Evolutionary conservation across 2,113 vertebrate genomes (phyloP).

Genomic region (Cyprinodon variegatus): DNA sequence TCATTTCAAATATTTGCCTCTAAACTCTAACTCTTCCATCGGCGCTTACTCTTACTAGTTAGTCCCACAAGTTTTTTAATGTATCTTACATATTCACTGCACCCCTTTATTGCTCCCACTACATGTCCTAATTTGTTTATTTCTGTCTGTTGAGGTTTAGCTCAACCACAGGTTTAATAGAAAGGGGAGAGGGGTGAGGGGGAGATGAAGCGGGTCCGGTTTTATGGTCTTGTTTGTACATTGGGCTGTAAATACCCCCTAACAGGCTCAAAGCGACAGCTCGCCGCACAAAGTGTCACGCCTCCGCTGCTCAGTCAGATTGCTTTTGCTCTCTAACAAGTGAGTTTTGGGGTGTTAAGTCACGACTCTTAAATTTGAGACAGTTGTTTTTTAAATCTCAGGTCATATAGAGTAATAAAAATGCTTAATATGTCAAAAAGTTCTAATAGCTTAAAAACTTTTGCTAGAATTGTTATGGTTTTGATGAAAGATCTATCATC

Average conservation of each 20-base stretch:
- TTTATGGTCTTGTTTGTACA: slow-evolving; percentile 66
- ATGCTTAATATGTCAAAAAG: not conserved
- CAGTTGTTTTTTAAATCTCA: not conserved
- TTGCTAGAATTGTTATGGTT: not conserved
- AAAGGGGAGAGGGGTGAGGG: slow-evolving; percentile 23
- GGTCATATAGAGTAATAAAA: not conserved
- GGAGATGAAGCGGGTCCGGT: slow-evolving; percentile 52
- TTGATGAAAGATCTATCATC: slow-evolving; percentile 3
- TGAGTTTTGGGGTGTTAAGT: not conserved
- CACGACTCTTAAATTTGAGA: not conserved
- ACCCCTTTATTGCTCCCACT: slow-evolving; percentile 38
- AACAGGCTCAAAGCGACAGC: slow-evolving; percentile 55
- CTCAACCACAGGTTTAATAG: slow-evolving; percentile 35
- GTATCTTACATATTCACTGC: slow-evolving; percentile 27
- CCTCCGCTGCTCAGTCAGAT: not conserved
- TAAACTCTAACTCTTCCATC: slow-evolving; percentile 5
- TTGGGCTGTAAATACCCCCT: slow-evolving; percentile 53
- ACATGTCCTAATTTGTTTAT: slow-evolving; percentile 17
- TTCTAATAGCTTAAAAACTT: not conserved
- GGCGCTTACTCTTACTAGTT: slow-evolving; percentile 40
- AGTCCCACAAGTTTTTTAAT: slow-evolving; percentile 40
- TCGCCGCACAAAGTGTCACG: slow-evolving; percentile 10
- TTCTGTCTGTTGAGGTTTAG: slow-evolving; percentile 36
- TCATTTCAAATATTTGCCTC: slow-evolving; percentile 28
- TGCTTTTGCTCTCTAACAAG: not conserved